Percentiles rank a stretch among this genome's conserved stretches.
Conservation (phyloP, 2,888 invertebrate genomes). For the Hirtodrosophila alboralis region DNA sequence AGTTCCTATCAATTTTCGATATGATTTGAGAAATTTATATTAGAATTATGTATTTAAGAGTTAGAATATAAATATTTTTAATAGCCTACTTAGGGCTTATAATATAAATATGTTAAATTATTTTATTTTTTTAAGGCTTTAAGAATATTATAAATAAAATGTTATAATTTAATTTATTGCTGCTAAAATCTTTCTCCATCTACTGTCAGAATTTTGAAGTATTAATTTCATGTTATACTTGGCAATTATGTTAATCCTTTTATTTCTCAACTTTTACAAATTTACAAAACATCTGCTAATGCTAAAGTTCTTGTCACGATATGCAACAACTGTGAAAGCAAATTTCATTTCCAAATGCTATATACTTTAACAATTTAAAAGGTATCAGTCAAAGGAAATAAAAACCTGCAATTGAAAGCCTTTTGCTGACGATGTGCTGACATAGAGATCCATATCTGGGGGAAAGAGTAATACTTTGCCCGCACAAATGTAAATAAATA, state of each 20-base stretch:
- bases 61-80: too few species aligned
- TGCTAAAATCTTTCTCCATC: too few species aligned
- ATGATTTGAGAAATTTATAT: too few species aligned
- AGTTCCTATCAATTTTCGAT: too few species aligned
- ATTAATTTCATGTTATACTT: not conserved
- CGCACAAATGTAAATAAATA: conserved; percentile 72
- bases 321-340: not conserved
- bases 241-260: too few species aligned
- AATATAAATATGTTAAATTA: too few species aligned
- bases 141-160: too few species aligned
- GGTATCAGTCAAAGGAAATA: conserved; percentile 47
- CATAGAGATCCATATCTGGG: conserved; percentile 81
- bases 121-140: too few species aligned
- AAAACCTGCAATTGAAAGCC: conserved; percentile 38
- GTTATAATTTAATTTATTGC: too few species aligned
- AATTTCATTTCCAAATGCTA: not conserved
- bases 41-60: too few species aligned
- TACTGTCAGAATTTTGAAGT: not conserved
- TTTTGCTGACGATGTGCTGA: conserved; percentile 79
- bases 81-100: too few species aligned
- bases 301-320: not conserved
- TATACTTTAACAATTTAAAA: conserved; percentile 60
- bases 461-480: conserved; percentile 46
- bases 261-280: not conserved
- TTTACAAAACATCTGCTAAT: conserved; percentile 1